phyloP scores from a whole-genome alignment of 2,888 invertebrate species.

The Andrena camellia region DNA sequence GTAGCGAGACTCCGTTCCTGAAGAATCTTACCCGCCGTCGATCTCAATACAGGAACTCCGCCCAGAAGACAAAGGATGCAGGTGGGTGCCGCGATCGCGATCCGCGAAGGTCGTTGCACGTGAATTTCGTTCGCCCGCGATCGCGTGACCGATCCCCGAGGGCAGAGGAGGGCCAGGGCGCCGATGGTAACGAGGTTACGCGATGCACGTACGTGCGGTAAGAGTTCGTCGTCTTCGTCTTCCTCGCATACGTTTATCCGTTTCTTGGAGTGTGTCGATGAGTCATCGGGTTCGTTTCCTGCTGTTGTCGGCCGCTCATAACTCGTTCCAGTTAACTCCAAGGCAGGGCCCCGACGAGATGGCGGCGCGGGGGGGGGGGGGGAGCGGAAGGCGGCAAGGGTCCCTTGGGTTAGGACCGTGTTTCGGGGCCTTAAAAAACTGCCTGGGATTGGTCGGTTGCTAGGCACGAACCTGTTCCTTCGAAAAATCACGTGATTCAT shows the following conservation, averaged over 20 bases:
- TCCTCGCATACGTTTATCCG: conserved; percentile 65
- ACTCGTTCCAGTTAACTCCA: conserved; percentile 60
- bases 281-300: conserved; percentile 74
- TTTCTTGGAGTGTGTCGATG: conserved; percentile 67
- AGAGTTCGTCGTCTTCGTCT: conserved; percentile 60
- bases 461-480: conserved; percentile 75
- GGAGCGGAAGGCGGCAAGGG: conserved; percentile 29
- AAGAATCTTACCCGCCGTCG: not conserved
- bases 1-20: not conserved
- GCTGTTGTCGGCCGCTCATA: conserved; percentile 31
- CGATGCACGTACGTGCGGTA: conserved; percentile 68
- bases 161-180: not conserved
- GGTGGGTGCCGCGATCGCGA: not conserved
- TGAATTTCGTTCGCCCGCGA: conserved; percentile 33
- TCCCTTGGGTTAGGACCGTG: conserved; percentile 33
- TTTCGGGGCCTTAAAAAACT: conserved; percentile 55
- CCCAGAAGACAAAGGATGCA: conserved; percentile 19
- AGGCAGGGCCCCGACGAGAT: not conserved
- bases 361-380: conserved; percentile 12
- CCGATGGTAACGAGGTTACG: conserved; percentile 70
- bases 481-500: conserved; percentile 79
- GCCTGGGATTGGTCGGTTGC: conserved; percentile 67
- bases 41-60: conserved; percentile 4
- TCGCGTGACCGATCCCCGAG: conserved; percentile 53
- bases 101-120: conserved; percentile 38